Percentiles rank a stretch among this genome's conserved stretches.
phyloP scores from a whole-genome alignment of 2,888 invertebrate genomes.

The Oasisia sp. region DNA sequence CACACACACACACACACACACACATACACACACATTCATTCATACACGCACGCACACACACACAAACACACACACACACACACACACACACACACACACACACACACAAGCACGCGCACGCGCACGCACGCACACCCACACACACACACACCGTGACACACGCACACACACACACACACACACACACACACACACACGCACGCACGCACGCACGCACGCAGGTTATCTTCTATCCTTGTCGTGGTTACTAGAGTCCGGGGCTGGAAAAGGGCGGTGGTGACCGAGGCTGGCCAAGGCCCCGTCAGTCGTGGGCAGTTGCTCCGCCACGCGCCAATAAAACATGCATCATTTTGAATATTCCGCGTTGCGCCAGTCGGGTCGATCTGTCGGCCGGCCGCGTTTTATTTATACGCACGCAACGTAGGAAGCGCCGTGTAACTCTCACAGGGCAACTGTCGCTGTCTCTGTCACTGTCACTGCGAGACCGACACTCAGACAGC shows the following conservation, averaged over 20 bases:
- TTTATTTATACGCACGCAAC: constrained; percentile 5
- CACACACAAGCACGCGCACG: too few relatives aligned
- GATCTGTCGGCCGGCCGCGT: not conserved
- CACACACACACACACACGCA: too few relatives aligned
- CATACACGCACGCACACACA: too few relatives aligned
- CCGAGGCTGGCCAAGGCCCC: not conserved
- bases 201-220: not conserved
- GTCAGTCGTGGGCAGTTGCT: not conserved
- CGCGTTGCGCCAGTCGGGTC: not conserved
- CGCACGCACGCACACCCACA: too few relatives aligned
- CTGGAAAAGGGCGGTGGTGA: not conserved
- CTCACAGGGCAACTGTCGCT: not conserved
- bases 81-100: too few relatives aligned
- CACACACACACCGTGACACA: too few relatives aligned
- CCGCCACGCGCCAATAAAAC: not conserved
- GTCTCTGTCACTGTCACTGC: not conserved
- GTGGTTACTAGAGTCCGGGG: not conserved
- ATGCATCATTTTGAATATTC: not conserved
- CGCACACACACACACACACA: too few relatives aligned
- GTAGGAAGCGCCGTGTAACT: not conserved
- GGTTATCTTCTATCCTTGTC: not conserved
- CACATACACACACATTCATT: too few relatives aligned
- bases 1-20: too few relatives aligned
- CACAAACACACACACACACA: too few relatives aligned
- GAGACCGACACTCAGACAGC: not conserved